Conservation (phyloP, 2,888 invertebrate species). For the Synergus umbraculus region DNA sequence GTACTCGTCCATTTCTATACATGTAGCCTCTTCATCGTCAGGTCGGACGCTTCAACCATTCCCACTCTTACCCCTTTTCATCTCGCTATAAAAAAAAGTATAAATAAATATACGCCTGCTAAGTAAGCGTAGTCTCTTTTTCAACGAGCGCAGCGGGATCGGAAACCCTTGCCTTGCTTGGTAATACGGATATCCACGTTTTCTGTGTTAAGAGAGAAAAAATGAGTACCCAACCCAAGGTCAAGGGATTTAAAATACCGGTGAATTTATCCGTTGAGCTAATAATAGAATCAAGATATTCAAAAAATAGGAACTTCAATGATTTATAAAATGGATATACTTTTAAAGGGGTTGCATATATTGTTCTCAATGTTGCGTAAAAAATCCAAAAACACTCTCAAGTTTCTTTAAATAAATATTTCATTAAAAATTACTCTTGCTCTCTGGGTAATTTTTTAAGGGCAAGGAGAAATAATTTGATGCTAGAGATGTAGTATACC, state of each 20-base stretch:
- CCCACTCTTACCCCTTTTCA: background rate
- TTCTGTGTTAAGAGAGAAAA: background rate
- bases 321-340: background rate
- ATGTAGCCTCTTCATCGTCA: background rate
- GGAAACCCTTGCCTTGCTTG: no score
- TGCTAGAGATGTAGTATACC: background rate
- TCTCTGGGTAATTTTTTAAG: background rate
- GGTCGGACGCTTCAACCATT: slow-evolving; percentile 7
- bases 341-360: background rate
- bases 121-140: background rate
- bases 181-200: background rate
- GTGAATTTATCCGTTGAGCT: slow-evolving; percentile 8
- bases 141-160: background rate
- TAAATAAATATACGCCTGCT: slow-evolving; percentile 2
- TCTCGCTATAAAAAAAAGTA: background rate
- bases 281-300: background rate
- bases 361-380: no score
- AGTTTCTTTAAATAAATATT: no score
- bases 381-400: no score
- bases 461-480: background rate
- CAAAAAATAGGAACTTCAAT: background rate
- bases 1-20: background rate
- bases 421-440: no score
- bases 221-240: background rate
- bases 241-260: background rate